Base-by-base conservation (phyloP, 2,113 vertebrate genomes). In the Rhinolophus ferrumequinum region DNA sequence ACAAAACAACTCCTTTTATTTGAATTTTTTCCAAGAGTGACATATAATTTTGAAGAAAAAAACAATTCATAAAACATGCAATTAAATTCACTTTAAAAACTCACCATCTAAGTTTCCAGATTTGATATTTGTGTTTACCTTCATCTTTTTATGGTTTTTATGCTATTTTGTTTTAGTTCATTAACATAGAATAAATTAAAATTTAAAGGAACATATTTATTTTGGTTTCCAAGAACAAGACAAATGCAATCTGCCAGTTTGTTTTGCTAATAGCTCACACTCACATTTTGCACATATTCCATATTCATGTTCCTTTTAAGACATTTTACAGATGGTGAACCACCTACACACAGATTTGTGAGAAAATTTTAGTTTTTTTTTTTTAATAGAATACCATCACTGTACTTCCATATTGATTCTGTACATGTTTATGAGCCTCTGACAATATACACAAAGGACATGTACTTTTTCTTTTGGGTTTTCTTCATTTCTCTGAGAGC, bases 121-220 rank as follows among this genome's bases (percentile, higher is more conserved):
- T 95, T n/a, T 96, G 26, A 47, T 19, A 88, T 85, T 94, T 87
- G 21, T 95, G 33, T 54, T 97, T 98, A 90, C 79, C 0, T 72
- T 52, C 79, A 60, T 8, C 67, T 88, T 47, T 97, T 97, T 75
- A 90, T 24, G 14, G 94, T 97, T 52, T 6, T 28, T 88, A 12
- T 95, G 94, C 54, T 73, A 18, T 95, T 95, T 52, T 97, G 70
- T 82, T 96, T 97, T 97, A 97, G 86, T 97, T 96, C 56, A 96
- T 97, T 98, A 98, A 16, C 77, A 98, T 82, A 97, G 96, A 97
- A 97, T 92, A 97, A 97, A 96, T 95, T 56, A 93, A 97, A 90
- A 92, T 97, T 93, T 97, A 96, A 97, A 97, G 95, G 62, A 97
- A 94, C 70, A 76, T 97, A 97, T 98, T 98, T 98, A 96, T 95